A percentile compares a stretch with the other conserved stretches of the same genome.
phyloP scores from a whole-genome alignment of 2,888 invertebrate species.

The Vanessa cardui region DNA sequence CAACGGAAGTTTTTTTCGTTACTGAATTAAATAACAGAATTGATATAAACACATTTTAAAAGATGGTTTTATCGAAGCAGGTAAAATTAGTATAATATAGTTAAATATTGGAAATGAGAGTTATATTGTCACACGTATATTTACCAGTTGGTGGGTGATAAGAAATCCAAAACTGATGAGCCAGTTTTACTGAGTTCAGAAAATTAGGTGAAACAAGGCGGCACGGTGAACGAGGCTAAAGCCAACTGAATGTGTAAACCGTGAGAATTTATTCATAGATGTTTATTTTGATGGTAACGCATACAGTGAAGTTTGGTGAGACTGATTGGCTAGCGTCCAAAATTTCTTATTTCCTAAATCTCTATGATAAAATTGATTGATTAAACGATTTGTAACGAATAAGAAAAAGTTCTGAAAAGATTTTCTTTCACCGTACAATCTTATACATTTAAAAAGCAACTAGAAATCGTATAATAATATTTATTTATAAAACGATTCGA shows the following conservation, averaged over 20 bases:
- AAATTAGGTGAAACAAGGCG: slow-evolving; percentile 25
- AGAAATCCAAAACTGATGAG: slow-evolving; percentile 93
- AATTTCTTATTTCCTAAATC: slow-evolving; percentile 37
- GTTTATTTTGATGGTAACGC: slow-evolving; percentile 72
- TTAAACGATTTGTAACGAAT: not conserved
- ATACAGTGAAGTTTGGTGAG: slow-evolving; percentile 53
- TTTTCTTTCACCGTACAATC: no score
- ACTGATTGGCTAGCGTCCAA: slow-evolving; percentile 65
- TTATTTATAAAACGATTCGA: no score
- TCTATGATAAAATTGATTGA: not conserved
- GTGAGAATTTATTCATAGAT: slow-evolving; percentile 75
- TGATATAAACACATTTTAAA: no score
- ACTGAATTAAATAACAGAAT: no score
- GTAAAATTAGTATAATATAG: no score
- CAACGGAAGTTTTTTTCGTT: no score
- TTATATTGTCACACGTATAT: slow-evolving; percentile 28
- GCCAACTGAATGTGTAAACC: slow-evolving; percentile 51
- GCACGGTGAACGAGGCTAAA: slow-evolving; percentile 22
- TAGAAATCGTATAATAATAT: no score
- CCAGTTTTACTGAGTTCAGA: slow-evolving; percentile 82
- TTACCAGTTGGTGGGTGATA: slow-evolving; percentile 90
- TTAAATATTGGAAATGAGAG: not conserved
- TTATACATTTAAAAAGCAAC: no score
- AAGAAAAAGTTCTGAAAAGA: no score
- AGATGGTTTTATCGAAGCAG: no score